Percentiles rank a stretch among this genome's conserved stretches.
Conservation (phyloP, 2,888 invertebrate species). For the Osmoderma eremita region DNA sequence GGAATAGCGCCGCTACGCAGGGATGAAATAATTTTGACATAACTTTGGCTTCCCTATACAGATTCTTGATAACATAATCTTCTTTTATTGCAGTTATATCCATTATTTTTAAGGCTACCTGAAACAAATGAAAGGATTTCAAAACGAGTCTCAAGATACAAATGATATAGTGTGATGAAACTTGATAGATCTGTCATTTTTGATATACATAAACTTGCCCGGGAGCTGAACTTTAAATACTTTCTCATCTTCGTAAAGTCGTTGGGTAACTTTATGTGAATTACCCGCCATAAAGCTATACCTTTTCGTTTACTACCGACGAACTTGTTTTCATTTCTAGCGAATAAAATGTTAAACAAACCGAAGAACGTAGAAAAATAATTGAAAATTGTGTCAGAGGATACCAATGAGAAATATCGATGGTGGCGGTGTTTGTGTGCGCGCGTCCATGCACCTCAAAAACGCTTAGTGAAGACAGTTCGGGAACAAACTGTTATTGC, state of each 20-base stretch:
- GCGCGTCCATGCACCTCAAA: constrained; percentile 28
- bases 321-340: constrained; percentile 17
- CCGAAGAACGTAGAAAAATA: constrained; percentile 9
- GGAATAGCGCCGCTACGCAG: constrained; percentile 77
- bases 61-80: constrained; percentile 76
- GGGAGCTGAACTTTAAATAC: too few species aligned
- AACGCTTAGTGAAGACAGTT: constrained; percentile 37
- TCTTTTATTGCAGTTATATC: constrained; percentile 77
- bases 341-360: constrained; percentile 8
- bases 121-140: constrained; percentile 48
- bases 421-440: constrained; percentile 3
- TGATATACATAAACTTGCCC: too few species aligned
- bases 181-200: too few species aligned
- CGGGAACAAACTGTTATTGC: constrained; percentile 36
- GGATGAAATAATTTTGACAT: constrained; percentile 78
- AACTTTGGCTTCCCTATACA: constrained; percentile 77
- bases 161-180: too few species aligned
- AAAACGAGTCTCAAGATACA: not conserved
- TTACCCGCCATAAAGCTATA: constrained; percentile 16
- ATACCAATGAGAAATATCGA: constrained; percentile 19
- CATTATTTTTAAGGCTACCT: constrained; percentile 82
- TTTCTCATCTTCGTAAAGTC: constrained; percentile 7
- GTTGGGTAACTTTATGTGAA: constrained; percentile 14
- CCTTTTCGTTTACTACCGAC: constrained; percentile 12
- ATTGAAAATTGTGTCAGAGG: constrained; percentile 18